Percentiles rank a stretch among this genome's conserved stretches.
Evolutionary conservation across 1,140 invertebrate genomes (phyloP).

Genomic region (Orchesella cincta): DNA sequence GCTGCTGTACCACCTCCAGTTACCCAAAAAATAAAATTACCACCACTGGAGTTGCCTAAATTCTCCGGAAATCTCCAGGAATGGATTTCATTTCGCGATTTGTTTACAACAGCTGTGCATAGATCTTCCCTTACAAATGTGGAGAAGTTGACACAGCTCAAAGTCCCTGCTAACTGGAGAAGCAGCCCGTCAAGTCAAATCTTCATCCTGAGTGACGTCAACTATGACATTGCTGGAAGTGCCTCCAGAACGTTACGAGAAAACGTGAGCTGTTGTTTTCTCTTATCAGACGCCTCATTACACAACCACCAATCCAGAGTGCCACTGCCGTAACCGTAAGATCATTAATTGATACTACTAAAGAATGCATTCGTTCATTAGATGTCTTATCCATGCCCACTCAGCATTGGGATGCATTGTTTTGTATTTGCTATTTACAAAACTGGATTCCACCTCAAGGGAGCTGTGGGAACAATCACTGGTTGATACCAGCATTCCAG

Average conservation of each 20-base stretch:
- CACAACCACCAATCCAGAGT: not conserved
- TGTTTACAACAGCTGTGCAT: not conserved
- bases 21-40: not conserved
- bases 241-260: not conserved
- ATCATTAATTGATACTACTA: not conserved
- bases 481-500: not conserved
- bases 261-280: not conserved
- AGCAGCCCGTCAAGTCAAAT: not conserved
- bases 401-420: not conserved
- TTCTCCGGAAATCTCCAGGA: not conserved
- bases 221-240: not conserved
- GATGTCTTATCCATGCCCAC: not conserved
- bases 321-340: not conserved
- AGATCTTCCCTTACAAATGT: not conserved
- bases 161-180: not conserved
- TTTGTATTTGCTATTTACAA: not conserved
- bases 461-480: constrained; percentile 19
- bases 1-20: not conserved
- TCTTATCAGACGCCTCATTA: not conserved
- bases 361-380: not conserved
- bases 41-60: not conserved
- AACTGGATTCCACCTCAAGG: not conserved
- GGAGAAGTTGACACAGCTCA: not conserved
- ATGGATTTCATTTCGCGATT: not conserved
- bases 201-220: not conserved